Percentiles rank a stretch among this genome's conserved stretches.
phyloP scores from a whole-genome alignment of 2,113 vertebrate genomes.

The Scalopus aquaticus region DNA sequence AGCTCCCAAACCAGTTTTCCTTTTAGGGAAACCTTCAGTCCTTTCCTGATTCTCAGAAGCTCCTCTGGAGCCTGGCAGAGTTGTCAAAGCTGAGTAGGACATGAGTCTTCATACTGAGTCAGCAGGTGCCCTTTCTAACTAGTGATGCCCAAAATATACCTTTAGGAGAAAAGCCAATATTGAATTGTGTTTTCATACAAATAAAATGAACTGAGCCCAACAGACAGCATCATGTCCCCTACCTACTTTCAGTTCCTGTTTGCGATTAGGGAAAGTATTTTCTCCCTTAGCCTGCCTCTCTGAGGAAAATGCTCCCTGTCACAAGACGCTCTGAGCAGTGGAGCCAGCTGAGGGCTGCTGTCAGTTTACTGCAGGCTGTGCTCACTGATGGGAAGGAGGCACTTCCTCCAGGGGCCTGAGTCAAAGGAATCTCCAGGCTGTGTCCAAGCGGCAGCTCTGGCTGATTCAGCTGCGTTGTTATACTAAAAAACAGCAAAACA shows the following conservation, averaged over 20 bases:
- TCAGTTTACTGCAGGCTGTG: background rate
- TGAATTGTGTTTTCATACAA: constrained; percentile 68
- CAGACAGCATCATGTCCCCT: constrained; percentile 61
- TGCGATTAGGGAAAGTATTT: constrained; percentile 32
- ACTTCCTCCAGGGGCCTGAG: background rate
- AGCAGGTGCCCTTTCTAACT: constrained; percentile 66
- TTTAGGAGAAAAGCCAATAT: constrained; percentile 62
- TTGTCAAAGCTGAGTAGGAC: constrained; percentile 42
- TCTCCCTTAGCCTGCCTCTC: background rate
- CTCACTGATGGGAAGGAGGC: background rate
- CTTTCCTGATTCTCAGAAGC: background rate
- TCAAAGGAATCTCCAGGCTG: background rate
- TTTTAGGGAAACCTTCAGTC: constrained; percentile 17
- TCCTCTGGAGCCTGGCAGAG: constrained; percentile 5
- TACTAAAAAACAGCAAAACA: background rate
- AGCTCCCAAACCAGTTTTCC: background rate
- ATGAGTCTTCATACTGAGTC: constrained; percentile 63
- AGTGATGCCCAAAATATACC: constrained; percentile 61
- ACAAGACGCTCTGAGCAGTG: background rate
- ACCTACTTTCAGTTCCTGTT: background rate
- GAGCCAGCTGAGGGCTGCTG: background rate
- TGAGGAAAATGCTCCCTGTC: background rate
- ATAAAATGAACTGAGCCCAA: constrained; percentile 57
- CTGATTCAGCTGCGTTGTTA: background rate
- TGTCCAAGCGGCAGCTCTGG: background rate